Conservation (phyloP, 2,888 invertebrate species). For the Callyntrura guangdongensis region DNA sequence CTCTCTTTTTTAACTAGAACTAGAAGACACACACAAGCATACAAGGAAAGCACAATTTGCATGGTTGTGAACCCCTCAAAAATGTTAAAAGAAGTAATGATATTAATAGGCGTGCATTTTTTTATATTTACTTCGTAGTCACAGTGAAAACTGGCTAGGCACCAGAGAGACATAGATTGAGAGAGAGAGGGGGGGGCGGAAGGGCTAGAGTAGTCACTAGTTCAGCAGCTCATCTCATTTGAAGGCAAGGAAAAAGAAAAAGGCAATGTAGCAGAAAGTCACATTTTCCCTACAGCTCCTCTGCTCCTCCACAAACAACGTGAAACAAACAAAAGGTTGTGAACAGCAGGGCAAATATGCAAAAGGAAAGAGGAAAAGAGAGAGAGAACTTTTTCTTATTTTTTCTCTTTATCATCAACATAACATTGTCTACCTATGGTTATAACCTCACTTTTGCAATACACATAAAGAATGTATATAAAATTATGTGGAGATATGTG, state of each 20-base stretch:
- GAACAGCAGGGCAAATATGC: not conserved
- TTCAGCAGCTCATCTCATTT: constrained; percentile 41
- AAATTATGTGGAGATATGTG: not conserved
- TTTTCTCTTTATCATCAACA: not conserved
- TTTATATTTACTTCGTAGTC: no score
- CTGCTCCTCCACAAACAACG: constrained; percentile 42
- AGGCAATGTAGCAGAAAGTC: constrained; percentile 72
- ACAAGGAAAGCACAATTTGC: no score
- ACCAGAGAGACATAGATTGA: not conserved
- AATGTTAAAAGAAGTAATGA: not conserved
- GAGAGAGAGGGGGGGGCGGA: not conserved
- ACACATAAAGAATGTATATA: not conserved
- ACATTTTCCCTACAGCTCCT: constrained; percentile 52
- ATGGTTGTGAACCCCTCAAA: no score
- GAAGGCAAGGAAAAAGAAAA: constrained; percentile 53
- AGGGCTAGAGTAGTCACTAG: not conserved
- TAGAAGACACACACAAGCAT: no score
- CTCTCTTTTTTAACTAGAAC: no score
- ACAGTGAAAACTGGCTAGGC: not conserved
- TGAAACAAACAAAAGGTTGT: constrained; percentile 61
- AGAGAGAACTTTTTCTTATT: not conserved
- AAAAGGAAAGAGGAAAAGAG: not conserved
- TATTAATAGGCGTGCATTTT: not conserved
- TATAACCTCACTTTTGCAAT: not conserved
- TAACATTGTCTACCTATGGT: not conserved